Evolutionary conservation across 2,888 invertebrate species (phyloP).

Genomic region (Platycheirus rosarum): DNA sequence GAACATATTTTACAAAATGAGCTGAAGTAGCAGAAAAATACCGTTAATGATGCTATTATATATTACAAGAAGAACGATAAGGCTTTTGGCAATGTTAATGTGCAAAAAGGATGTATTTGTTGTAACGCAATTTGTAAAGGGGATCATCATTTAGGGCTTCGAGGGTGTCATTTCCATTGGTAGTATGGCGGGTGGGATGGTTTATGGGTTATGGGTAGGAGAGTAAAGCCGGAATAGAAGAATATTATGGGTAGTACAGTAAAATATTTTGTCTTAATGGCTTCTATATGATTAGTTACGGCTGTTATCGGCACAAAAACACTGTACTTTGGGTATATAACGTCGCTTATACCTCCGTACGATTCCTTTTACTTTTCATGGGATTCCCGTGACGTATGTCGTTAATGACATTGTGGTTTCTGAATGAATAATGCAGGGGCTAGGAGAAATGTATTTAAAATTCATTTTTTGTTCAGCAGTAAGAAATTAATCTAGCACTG

Average conservation of each 20-base stretch:
- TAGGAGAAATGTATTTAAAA: no score
- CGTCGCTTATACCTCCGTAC: conserved; percentile 23
- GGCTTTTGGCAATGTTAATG: conserved; percentile 67
- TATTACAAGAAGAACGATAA: conserved; percentile 42
- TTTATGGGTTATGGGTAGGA: background rate
- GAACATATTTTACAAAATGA: conserved; percentile 32
- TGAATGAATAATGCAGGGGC: background rate
- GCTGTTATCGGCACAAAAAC: conserved; percentile 50
- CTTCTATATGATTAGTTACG: conserved; percentile 60
- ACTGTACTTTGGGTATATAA: conserved; percentile 1
- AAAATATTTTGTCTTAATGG: conserved; percentile 58
- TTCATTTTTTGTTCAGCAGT: no score
- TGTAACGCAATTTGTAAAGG: conserved; percentile 58
- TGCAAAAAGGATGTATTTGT: conserved; percentile 52
- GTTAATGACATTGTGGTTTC: conserved; percentile 17
- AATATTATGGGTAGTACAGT: background rate
- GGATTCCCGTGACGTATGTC: conserved; percentile 25
- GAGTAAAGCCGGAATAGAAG: background rate
- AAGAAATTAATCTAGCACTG: no score
- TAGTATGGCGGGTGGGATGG: background rate
- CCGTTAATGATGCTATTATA: conserved; percentile 61
- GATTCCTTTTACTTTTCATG: conserved; percentile 50
- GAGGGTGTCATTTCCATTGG: conserved; percentile 32
- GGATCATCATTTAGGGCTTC: conserved; percentile 37
- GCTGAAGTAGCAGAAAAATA: conserved; percentile 48